These are phyloP conservation scores for Carabus problematicus DNA, from an alignment of 2,888 invertebrate genomes.

Conservation along the genomic window DNA sequence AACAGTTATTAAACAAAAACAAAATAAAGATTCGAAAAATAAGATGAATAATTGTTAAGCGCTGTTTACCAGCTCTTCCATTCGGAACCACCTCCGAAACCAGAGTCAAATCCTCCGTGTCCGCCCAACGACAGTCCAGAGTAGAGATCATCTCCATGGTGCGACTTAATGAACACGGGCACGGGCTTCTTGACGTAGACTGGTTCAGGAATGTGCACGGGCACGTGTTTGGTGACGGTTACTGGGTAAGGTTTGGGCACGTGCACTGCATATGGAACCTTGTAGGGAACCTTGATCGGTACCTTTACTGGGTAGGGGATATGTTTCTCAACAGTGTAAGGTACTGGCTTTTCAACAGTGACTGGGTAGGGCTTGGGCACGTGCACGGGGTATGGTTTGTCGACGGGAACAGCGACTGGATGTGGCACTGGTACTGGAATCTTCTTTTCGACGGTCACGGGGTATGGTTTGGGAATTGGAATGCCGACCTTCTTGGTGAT, in stretches of 20 bases:
- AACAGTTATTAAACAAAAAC: too few species aligned
- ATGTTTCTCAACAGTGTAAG: conserved; percentile 53
- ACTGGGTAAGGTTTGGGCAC: conserved; percentile 14
- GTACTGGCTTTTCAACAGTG: conserved; percentile 65
- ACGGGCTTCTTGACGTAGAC: conserved; percentile 48
- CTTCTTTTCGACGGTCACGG: conserved; percentile 62
- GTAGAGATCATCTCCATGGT: too few species aligned
- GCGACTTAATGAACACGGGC: too few species aligned
- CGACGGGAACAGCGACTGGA: conserved; percentile 55
- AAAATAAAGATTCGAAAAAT: too few species aligned
- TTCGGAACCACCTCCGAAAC: too few species aligned
- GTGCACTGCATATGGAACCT: conserved; percentile 57
- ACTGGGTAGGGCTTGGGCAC: conserved; percentile 62
- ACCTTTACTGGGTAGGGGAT: conserved; percentile 52
- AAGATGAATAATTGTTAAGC: too few species aligned
- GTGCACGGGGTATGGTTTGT: conserved; percentile 58
- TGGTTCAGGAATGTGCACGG: conserved; percentile 46
- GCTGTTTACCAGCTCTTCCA: too few species aligned
- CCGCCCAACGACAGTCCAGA: too few species aligned
- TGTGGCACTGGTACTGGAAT: conserved; percentile 56
- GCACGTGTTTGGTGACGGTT: conserved; percentile 54
- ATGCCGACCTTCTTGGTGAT: conserved; percentile 59
- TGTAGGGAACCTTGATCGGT: conserved; percentile 56
- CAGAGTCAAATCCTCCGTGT: too few species aligned
- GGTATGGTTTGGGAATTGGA: conserved; percentile 59